Percentiles rank a stretch among this genome's conserved stretches.
Evolutionary conservation across 2,113 vertebrate species (phyloP).

Genomic region (Trinectes maculatus): DNA sequence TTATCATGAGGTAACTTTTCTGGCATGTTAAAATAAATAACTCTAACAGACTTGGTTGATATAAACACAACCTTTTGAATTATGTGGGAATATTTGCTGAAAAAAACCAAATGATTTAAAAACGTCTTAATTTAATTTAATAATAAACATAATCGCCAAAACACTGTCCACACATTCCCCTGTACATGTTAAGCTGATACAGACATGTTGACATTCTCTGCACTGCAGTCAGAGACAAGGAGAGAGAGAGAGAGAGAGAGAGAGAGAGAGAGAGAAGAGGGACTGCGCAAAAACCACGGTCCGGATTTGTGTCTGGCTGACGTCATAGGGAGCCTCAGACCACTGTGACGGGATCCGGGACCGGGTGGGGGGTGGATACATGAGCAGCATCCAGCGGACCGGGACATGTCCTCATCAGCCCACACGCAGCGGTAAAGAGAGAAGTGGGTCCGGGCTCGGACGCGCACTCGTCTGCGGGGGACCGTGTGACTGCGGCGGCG

Average conservation of each 20-base stretch:
- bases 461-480: too few species aligned
- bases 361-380: conserved; percentile 21
- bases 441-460: too few species aligned
- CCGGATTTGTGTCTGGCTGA: conserved; percentile 75
- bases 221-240: conserved; percentile 71
- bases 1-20: too few species aligned
- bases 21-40: too few species aligned
- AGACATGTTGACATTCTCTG: conserved; percentile 33
- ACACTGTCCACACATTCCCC: neutral
- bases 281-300: conserved; percentile 83
- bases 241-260: neutral
- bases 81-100: conserved; percentile 11
- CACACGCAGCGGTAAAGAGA: too few species aligned
- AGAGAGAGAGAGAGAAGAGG: conserved; percentile 3
- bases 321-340: conserved; percentile 80
- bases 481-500: conserved; percentile 4
- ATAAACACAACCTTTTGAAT: neutral
- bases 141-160: too few species aligned
- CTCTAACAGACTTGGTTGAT: too few species aligned
- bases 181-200: neutral
- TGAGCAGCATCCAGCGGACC: conserved; percentile 37
- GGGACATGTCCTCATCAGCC: conserved; percentile 28
- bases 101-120: too few species aligned
- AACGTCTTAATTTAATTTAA: too few species aligned
- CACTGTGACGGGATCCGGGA: conserved; percentile 65